Evolutionary conservation across 2,113 vertebrate species (phyloP), one percentile per base, ranked within the genome.

Genomic region (Phylloscopus whistleri): DNA sequence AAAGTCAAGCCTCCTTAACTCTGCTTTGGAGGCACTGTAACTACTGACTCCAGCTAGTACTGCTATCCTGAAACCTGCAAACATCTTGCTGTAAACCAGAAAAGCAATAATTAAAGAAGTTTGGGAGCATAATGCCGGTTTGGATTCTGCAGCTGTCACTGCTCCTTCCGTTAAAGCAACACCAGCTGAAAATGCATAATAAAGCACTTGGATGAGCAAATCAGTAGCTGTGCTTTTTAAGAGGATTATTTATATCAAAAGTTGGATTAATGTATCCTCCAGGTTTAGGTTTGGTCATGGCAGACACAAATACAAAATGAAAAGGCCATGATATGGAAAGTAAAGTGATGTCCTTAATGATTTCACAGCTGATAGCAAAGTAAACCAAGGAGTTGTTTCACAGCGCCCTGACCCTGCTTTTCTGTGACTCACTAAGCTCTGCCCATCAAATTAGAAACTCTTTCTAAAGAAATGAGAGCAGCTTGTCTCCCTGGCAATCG

Each of bases 231-330:
- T 90, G 86, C 56, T 94, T 94, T 93, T 95, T 81, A 93, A 96
- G 95, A 96, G 90, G 90, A 95, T 96, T 95, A 96, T 94, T 95
- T 96, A 90, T 95, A 94, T 95, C 83, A 90, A 44, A 94, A 96
- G 69, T 90, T 93, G 93, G 86, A 95, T 72, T 85, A 84, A 78
- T 84, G 51, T 27, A 85, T 72, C 73, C 60, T 90, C 77, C 84
- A 62, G 87, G 85, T 92, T 81, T 89, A 82, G 69, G 53, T 72
- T 78, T 7, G 7, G 66, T 66, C 72, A 43, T 53, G 55, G 64
- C 77, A 91, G 77, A n/a, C 39, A 51, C 26, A 87, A 63, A 82
- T 79, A 62, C 7, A 69, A 90, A 89, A 90, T 21, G 46, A 80
- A 95, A 87, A 86, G 59, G 58, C 64, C 39, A 17, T 2, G 10